phyloP scores from a whole-genome alignment of 2,888 invertebrate species.

The Macrophya annulata region DNA sequence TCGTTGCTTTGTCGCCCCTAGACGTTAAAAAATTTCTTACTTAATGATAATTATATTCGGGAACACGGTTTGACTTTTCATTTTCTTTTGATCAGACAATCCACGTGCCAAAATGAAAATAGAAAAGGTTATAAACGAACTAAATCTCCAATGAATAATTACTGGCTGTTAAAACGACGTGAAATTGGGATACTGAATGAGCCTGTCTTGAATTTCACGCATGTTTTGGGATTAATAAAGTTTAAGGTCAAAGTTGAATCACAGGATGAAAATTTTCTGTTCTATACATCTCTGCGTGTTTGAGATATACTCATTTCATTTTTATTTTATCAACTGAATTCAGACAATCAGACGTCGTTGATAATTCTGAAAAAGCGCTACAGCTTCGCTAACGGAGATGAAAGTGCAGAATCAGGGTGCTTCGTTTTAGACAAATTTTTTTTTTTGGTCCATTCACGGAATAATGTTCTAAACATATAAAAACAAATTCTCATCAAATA shows the following conservation, averaged over 20 bases:
- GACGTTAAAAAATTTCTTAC: neutral
- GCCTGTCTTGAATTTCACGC: conserved; percentile 20
- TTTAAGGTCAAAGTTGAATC: neutral
- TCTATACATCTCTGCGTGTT: neutral
- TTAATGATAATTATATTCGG: conserved; percentile 20
- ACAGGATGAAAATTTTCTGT: neutral
- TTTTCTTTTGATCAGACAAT: neutral
- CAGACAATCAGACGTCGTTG: neutral
- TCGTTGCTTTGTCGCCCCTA: neutral
- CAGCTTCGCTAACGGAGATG: neutral
- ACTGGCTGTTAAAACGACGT: neutral
- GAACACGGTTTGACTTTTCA: conserved; percentile 6
- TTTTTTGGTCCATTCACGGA: too few relatives aligned
- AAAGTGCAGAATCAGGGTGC: conserved; percentile 1
- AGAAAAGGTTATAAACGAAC: neutral
- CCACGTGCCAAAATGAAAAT: neutral
- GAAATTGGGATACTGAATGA: neutral
- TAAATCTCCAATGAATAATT: conserved; percentile 16
- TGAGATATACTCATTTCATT: neutral
- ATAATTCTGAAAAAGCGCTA: conserved; percentile 13
- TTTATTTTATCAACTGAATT: conserved; percentile 3
- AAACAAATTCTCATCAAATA: too few relatives aligned
- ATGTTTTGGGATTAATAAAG: neutral
- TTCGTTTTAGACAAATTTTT: too few relatives aligned
- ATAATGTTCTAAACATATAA: too few relatives aligned